phyloP scores from a whole-genome alignment of 2,888 invertebrate genomes.

The Agrochola circellaris region DNA sequence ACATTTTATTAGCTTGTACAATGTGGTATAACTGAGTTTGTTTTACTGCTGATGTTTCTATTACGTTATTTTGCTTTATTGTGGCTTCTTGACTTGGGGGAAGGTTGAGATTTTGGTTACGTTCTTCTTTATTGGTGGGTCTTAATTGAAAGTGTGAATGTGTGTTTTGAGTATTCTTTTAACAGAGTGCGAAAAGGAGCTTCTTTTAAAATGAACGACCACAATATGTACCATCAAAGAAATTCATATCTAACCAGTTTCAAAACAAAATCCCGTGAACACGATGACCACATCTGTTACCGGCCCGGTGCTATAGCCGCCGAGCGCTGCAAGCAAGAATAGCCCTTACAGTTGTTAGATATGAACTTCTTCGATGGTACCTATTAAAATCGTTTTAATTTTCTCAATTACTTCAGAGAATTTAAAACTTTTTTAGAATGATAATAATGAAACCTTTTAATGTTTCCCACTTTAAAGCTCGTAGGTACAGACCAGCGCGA shows the following conservation, averaged over 20 bases:
- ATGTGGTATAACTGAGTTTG: slow-evolving; percentile 14
- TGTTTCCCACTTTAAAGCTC: neutral
- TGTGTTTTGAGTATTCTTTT: neutral
- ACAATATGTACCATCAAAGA: too few relatives aligned
- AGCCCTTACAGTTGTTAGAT: too few relatives aligned
- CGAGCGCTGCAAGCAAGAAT: too few relatives aligned
- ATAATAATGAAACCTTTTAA: neutral
- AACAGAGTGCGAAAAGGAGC: neutral
- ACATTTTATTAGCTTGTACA: slow-evolving; percentile 48
- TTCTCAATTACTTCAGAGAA: neutral
- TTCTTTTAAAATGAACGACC: neutral
- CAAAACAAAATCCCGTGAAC: too few relatives aligned
- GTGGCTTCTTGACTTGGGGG: slow-evolving; percentile 2
- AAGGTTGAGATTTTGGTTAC: neutral
- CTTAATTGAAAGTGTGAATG: neutral
- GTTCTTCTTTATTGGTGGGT: neutral
- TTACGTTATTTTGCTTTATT: slow-evolving; percentile 32
- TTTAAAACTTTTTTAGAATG: fast-evolving
- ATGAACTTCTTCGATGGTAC: too few relatives aligned
- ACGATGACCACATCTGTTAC: too few relatives aligned
- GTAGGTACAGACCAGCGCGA: too few relatives aligned
- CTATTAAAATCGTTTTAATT: neutral
- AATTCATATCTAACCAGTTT: too few relatives aligned
- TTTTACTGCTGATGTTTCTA: slow-evolving; percentile 42
- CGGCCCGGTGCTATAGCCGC: too few relatives aligned